Evolutionary conservation across 2,888 invertebrate species (phyloP).

Genomic region (Brachyptera putata): DNA sequence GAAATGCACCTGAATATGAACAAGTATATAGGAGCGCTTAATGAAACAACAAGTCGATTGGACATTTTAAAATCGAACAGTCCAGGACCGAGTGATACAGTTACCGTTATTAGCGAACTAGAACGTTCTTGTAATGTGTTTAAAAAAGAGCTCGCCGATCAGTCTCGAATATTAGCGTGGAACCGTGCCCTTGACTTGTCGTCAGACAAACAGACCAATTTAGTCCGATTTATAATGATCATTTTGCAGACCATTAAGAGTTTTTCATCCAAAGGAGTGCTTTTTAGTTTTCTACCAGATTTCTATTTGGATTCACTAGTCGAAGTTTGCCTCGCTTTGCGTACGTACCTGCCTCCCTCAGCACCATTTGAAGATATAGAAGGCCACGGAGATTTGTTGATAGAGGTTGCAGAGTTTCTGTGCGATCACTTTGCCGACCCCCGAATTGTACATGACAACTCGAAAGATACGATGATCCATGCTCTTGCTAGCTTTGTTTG

Average conservation of each 20-base stretch:
- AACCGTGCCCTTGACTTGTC: slow-evolving; percentile 61
- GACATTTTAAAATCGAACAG: slow-evolving; percentile 28
- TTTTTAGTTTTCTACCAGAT: slow-evolving; percentile 69
- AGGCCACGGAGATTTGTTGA: slow-evolving; percentile 50
- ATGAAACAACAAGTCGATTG: slow-evolving; percentile 50
- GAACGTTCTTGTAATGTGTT: slow-evolving; percentile 57
- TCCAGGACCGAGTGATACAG: slow-evolving; percentile 31
- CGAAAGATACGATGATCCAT: slow-evolving; percentile 71
- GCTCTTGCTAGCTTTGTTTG: slow-evolving; percentile 74
- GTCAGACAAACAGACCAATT: slow-evolving; percentile 55
- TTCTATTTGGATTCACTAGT: slow-evolving; percentile 66
- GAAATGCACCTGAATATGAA: slow-evolving; percentile 53
- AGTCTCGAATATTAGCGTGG: slow-evolving; percentile 65
- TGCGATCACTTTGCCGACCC: slow-evolving; percentile 71
- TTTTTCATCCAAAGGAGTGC: slow-evolving; percentile 56
- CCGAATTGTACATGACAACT: slow-evolving; percentile 67
- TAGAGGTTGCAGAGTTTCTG: slow-evolving; percentile 65
- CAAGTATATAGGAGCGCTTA: slow-evolving; percentile 59
- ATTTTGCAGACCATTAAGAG: slow-evolving; percentile 56
- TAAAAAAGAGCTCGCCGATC: slow-evolving; percentile 54
- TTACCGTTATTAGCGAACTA: slow-evolving; percentile 51
- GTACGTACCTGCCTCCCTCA: slow-evolving; percentile 63
- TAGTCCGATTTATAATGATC: slow-evolving; percentile 57
- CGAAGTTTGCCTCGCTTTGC: slow-evolving; percentile 59
- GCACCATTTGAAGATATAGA: slow-evolving; percentile 37